Evolutionary conservation across 2,888 invertebrate genomes (phyloP).

Genomic region (Rhagonycha fulva): DNA sequence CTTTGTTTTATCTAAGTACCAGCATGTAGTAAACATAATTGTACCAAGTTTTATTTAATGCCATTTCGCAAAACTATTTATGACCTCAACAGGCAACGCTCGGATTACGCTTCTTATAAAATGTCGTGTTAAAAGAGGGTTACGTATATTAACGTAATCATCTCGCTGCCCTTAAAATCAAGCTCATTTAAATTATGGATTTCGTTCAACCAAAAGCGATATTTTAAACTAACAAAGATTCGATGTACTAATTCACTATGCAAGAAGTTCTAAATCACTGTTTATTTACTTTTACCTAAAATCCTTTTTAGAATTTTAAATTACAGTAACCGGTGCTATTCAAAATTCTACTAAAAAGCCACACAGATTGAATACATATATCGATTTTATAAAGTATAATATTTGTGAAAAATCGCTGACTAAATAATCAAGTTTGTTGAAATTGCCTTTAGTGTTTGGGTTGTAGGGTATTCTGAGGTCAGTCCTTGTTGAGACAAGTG

Average conservation of each 20-base stretch:
- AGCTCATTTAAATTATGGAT: neutral
- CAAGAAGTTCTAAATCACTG: neutral
- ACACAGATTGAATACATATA: neutral
- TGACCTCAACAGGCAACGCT: too few relatives aligned
- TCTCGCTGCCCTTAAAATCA: neutral
- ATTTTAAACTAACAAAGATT: neutral
- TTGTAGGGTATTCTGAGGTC: slow-evolving; percentile 18
- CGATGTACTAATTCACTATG: neutral
- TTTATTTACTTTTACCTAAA: neutral
- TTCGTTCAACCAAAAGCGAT: neutral
- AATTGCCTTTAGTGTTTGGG: neutral
- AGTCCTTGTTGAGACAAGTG: slow-evolving; percentile 16
- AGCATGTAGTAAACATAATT: too few relatives aligned
- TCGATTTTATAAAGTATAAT: neutral
- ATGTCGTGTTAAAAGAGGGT: neutral
- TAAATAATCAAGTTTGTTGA: neutral
- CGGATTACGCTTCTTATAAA: too few relatives aligned
- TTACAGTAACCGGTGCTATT: neutral
- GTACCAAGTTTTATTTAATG: too few relatives aligned
- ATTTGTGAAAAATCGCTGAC: neutral
- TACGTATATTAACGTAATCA: neutral
- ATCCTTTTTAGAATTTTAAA: neutral
- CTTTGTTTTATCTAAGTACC: too few relatives aligned
- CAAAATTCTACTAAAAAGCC: neutral
- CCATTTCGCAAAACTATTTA: too few relatives aligned